Evolutionary conservation across 1,140 invertebrate species (phyloP).

Genomic region (Drosophila triauraria): DNA sequence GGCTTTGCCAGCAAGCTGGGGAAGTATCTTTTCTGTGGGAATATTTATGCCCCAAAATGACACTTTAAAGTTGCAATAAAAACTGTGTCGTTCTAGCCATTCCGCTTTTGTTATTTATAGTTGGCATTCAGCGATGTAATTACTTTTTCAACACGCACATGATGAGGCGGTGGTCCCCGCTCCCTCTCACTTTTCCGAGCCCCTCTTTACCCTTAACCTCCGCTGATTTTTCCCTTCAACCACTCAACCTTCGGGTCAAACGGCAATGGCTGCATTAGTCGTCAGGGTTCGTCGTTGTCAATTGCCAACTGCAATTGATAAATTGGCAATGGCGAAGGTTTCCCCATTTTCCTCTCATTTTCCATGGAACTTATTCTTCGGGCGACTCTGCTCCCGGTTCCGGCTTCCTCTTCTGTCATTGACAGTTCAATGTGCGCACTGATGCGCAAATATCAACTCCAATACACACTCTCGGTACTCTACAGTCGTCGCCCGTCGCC

Average conservation of each 20-base stretch:
- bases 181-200: not conserved
- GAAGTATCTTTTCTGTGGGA: conserved; percentile 37
- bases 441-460: conserved; percentile 82
- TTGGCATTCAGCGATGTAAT: conserved; percentile 73
- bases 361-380: conserved; percentile 30
- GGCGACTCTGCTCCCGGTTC: not conserved
- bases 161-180: conserved; percentile 25
- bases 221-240: not conserved
- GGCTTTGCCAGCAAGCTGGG: not conserved
- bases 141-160: conserved; percentile 81
- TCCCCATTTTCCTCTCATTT: conserved; percentile 31
- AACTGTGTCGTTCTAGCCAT: conserved; percentile 46
- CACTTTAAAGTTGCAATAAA: conserved; percentile 82
- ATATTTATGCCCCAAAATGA: conserved; percentile 75
- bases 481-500: not conserved
- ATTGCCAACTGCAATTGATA: conserved; percentile 78
- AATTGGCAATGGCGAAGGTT: conserved; percentile 65
- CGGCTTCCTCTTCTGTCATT: conserved; percentile 52
- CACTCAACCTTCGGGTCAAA: conserved; percentile 57
- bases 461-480: conserved; percentile 63
- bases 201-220: no score
- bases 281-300: conserved; percentile 48
- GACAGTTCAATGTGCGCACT: conserved; percentile 83
- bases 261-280: conserved; percentile 71
- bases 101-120: conserved; percentile 67